Evolutionary conservation across 2,888 invertebrate genomes (phyloP), one percentile per base, ranked within the genome.

Genomic region (Lumbricus terrestris): DNA sequence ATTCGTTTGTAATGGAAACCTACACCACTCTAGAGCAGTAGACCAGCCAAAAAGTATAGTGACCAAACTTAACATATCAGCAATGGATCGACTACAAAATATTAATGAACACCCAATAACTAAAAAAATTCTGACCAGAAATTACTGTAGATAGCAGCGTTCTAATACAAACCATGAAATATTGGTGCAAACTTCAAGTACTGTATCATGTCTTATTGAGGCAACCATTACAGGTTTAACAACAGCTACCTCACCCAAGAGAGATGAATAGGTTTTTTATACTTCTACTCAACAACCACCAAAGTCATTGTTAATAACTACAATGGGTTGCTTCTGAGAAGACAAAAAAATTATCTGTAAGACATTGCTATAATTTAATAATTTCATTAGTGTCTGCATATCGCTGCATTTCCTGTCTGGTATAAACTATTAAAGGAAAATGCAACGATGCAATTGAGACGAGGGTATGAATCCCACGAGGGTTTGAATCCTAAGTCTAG

Each of bases 261-360:
- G 42, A 34, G 35, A 82, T 42, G 42, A 38, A 82, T 47, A n/a
- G n/a, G 29, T n/a, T 90, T 89, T 23, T 33, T 90, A 82, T 90
- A 33, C 90, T 90, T 90, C 90, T 42, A 88, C 82, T 90, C 40
- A 89, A 90, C 89, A 34, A 82, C 90, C 88, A 82, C 82, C 40
- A 89, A 33, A 40, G 88, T 33, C 85, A 90, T 40, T 23, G 40
- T 90, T 23, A n/a, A 90, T 23, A 83, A n/a, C 69, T n/a, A 69
- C 90, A 90, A 33, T n/a, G 33, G 40, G 90, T 85, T 90, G 90
- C 90, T 90, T 90, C 88, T 90, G 90, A 88, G 90, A 90, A 90
- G 90, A 69, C n/a, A n/a, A n/a, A n/a, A 0, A 29, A 69, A 69
- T n/a, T n/a, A n/a, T n/a, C n/a, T 69, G 69, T 69, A n/a, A 69